phyloP scores from a whole-genome alignment of 2,113 vertebrate species.

The Oxygymnocypris stewartii region DNA sequence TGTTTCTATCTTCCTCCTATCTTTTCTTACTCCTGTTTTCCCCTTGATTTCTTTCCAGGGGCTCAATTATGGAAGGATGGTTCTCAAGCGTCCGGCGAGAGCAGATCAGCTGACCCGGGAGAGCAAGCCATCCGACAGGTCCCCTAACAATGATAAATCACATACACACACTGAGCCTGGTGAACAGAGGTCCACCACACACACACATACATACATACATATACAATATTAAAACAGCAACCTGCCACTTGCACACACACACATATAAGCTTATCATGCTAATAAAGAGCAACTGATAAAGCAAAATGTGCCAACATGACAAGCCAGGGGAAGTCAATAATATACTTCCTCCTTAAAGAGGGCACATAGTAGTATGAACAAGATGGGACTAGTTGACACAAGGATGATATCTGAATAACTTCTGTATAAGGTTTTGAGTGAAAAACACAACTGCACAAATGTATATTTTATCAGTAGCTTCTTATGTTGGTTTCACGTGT shows the following conservation, averaged over 20 bases:
- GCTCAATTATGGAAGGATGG: conserved; percentile 72
- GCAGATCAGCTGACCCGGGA: conserved; percentile 71
- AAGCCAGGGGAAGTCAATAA: conserved; percentile 11
- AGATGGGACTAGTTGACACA: background rate
- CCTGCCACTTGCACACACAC: background rate
- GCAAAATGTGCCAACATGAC: conserved; percentile 15
- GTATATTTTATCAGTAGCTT: background rate
- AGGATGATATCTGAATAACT: background rate
- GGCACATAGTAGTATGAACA: background rate
- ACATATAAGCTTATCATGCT: background rate
- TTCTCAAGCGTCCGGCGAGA: conserved; percentile 60
- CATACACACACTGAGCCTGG: conserved; percentile 50
- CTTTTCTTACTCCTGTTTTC: conserved; percentile 45
- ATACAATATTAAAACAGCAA: conserved; percentile 11
- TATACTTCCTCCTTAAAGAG: background rate
- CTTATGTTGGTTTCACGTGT: background rate
- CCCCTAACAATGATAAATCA: conserved; percentile 82
- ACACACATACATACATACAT: conserved; percentile 28
- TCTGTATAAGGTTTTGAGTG: background rate
- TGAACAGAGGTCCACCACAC: conserved; percentile 24
- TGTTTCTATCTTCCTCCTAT: conserved; percentile 54
- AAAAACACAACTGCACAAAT: background rate
- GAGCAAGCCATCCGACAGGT: conserved; percentile 75
- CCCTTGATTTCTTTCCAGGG: conserved; percentile 67
- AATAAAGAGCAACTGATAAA: conserved; percentile 23